phyloP scores from a whole-genome alignment of 2,113 vertebrate genomes.

The Buteo buteo region DNA sequence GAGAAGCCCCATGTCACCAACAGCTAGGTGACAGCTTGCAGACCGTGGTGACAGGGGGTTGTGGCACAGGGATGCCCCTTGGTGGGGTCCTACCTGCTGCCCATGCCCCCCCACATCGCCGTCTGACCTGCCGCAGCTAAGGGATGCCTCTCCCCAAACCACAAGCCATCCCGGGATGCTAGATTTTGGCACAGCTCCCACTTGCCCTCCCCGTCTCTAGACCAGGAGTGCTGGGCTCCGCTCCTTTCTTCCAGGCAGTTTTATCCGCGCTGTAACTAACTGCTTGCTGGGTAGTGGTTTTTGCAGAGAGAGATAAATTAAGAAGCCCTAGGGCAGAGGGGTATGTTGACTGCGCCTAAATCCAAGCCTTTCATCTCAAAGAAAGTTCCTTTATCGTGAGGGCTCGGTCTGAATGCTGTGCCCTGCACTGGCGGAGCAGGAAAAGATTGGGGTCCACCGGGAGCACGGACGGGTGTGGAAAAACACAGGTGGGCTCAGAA shows the following conservation, averaged over 20 bases:
- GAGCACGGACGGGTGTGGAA: fast-evolving
- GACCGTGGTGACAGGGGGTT: neutral
- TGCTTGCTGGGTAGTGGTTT: neutral
- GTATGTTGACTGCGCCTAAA: neutral
- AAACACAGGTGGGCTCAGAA: neutral
- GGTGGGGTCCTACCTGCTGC: too few species aligned
- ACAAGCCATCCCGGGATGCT: fast-evolving
- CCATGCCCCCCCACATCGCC: fast-evolving
- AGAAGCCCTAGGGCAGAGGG: neutral
- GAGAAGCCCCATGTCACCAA: neutral
- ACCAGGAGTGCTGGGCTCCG: neutral
- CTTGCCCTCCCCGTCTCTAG: neutral
- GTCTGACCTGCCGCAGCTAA: neutral
- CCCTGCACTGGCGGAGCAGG: neutral
- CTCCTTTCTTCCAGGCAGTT: neutral
- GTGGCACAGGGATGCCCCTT: neutral
- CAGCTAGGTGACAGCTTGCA: neutral
- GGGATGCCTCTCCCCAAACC: neutral
- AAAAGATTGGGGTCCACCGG: neutral
- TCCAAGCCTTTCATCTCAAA: neutral
- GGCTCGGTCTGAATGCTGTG: neutral
- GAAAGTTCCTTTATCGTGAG: neutral
- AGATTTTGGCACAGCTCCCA: fast-evolving
- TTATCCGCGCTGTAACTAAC: neutral
- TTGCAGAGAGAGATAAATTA: neutral